A percentile compares a stretch with the other conserved stretches of the same genome.
Conservation (phyloP, 2,888 invertebrate species). For the Digitonthophagus gazella region DNA sequence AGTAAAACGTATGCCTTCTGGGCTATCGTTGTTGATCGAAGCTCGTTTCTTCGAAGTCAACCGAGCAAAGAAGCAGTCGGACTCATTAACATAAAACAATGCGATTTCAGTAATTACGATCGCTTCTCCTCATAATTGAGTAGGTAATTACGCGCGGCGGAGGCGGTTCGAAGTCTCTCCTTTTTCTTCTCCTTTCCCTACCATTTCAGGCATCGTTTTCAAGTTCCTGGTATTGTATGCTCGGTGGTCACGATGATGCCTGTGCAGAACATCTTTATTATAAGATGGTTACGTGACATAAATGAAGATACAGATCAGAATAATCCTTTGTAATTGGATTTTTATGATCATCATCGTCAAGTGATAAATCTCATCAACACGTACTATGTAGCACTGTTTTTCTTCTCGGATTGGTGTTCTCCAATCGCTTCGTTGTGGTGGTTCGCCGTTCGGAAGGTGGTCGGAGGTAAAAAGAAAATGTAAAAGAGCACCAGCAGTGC, state of each 20-base stretch:
- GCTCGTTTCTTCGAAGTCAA: background rate
- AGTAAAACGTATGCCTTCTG: background rate
- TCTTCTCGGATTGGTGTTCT: no score
- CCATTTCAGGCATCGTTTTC: background rate
- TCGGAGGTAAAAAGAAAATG: no score
- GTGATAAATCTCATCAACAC: no score
- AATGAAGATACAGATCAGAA: no score
- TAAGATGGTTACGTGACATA: no score
- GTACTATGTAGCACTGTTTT: no score
- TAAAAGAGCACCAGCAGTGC: background rate
- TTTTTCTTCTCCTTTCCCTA: background rate
- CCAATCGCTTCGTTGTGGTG: no score
- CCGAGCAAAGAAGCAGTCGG: background rate
- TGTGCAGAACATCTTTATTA: no score
- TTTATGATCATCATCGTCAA: no score
- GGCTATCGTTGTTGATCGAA: background rate
- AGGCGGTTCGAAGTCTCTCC: background rate
- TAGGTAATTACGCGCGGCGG: constrained; percentile 10
- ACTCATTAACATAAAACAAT: constrained; percentile 16
- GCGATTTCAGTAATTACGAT: constrained; percentile 15
- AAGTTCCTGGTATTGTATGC: background rate
- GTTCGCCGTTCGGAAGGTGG: no score
- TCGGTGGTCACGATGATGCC: background rate
- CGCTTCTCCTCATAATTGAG: constrained; percentile 12
- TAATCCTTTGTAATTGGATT: no score